Percentiles rank a stretch among this genome's conserved stretches.
phyloP scores from a whole-genome alignment of 1,140 invertebrate genomes.

The Aphaenogaster rudis region DNA sequence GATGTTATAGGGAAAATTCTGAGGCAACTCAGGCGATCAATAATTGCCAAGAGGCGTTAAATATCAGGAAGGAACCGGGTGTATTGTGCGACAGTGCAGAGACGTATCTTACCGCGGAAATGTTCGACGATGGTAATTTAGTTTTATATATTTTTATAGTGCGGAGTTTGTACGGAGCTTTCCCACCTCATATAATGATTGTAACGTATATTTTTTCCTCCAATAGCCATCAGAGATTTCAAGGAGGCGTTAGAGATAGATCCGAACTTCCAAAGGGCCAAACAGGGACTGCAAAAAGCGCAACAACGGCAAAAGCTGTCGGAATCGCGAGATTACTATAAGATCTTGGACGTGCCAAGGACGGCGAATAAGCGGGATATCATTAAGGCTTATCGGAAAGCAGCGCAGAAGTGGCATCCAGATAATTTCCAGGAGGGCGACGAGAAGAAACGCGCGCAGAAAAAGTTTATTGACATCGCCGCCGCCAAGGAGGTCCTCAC shows the following conservation, averaged over 20 bases:
- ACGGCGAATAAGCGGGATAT: constrained; percentile 97
- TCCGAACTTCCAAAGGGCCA: constrained; percentile 92
- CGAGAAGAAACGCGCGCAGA: constrained; percentile 98
- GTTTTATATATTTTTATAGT: background rate
- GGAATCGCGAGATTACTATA: constrained; percentile 98
- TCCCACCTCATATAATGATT: background rate
- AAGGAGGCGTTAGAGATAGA: constrained; percentile 96
- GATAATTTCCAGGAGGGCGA: constrained; percentile 97
- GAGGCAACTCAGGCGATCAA: constrained; percentile 89
- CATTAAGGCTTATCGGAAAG: constrained; percentile 98
- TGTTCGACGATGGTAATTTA: constrained; percentile 95
- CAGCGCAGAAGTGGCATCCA: constrained; percentile 99
- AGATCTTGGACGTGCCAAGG: constrained; percentile 96
- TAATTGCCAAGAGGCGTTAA: constrained; percentile 93
- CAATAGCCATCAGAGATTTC: constrained; percentile 94
- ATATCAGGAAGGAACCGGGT: constrained; percentile 92
- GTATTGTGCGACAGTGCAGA: constrained; percentile 97
- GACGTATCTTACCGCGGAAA: constrained; percentile 95
- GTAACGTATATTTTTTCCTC: constrained; percentile 32
- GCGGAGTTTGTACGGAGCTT: background rate
- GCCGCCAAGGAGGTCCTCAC: constrained; percentile 98
- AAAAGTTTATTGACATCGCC: constrained; percentile 99
- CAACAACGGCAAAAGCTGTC: constrained; percentile 98
- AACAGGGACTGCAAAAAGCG: constrained; percentile 95
- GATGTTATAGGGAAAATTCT: constrained; percentile 88